A percentile compares a stretch with the other conserved stretches of the same genome.
Conservation (phyloP, 2,888 invertebrate species). For the Allophyes oxyacanthae region DNA sequence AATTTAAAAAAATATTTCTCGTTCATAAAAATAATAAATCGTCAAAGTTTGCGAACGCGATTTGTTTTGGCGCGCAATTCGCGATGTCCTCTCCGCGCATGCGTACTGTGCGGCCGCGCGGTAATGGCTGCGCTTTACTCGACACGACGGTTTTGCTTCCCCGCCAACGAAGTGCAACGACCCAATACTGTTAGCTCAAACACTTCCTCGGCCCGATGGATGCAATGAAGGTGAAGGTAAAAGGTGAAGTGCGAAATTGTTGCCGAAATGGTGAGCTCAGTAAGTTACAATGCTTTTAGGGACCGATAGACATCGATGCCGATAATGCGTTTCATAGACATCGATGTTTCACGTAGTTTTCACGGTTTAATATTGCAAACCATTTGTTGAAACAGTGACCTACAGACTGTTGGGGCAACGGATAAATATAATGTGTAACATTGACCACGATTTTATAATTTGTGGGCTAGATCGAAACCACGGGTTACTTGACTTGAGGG, state of each 20-base stretch:
- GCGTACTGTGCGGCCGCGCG: constrained; percentile 75
- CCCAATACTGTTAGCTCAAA: constrained; percentile 59
- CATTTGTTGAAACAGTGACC: constrained; percentile 36
- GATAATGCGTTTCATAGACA: constrained; percentile 52
- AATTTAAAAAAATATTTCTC: constrained; percentile 25
- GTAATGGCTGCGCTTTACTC: constrained; percentile 75
- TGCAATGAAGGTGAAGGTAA: constrained; percentile 79
- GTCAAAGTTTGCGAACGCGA: constrained; percentile 40
- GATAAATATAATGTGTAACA: constrained; percentile 15
- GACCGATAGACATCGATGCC: too few relatives aligned
- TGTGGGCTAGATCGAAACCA: constrained; percentile 1
- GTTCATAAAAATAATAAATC: constrained; percentile 50
- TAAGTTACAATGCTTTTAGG: constrained; percentile 31
- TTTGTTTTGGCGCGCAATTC: constrained; percentile 67
- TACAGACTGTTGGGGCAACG: constrained; percentile 34
- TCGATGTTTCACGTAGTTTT: constrained; percentile 58
- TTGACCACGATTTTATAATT: constrained; percentile 19
- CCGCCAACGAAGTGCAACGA: constrained; percentile 76
- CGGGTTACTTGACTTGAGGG: constrained; percentile 22
- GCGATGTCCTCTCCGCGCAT: constrained; percentile 74
- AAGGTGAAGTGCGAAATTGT: constrained; percentile 67
- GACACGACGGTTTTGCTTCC: constrained; percentile 81
- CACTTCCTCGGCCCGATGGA: constrained; percentile 58
- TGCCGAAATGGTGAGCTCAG: constrained; percentile 64
- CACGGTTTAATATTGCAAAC: constrained; percentile 43